A percentile compares a stretch with the other conserved stretches of the same genome.
These are phyloP conservation scores for Odocoileus hemionus DNA, from an alignment of 2,113 vertebrate genomes.

Conservation along the genomic window DNA sequence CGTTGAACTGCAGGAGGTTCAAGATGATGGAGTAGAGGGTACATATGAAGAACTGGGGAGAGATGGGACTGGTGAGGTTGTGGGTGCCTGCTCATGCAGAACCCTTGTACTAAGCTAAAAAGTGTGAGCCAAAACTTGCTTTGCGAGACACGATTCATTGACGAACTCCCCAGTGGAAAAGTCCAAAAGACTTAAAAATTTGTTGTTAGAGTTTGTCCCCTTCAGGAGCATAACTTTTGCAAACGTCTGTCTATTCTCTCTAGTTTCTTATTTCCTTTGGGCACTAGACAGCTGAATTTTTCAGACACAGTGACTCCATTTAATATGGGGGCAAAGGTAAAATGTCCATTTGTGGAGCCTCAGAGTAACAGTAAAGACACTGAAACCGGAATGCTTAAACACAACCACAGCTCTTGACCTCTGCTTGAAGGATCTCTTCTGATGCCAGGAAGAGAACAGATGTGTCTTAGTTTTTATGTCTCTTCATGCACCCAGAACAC, in stretches of 20 bases:
- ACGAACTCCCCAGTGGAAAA: background rate
- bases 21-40: background rate
- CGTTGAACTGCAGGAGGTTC: background rate
- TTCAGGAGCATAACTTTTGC: background rate
- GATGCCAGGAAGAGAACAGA: background rate
- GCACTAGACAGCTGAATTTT: background rate
- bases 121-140: background rate
- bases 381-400: constrained; percentile 12
- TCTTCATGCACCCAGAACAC: background rate
- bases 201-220: background rate
- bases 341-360: background rate
- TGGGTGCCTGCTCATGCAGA: background rate
- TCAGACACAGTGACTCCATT: constrained; percentile 27
- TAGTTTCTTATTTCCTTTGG: background rate
- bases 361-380: background rate
- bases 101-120: background rate
- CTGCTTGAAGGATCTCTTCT: background rate
- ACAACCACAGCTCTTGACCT: constrained; percentile 31
- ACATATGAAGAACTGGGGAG: background rate
- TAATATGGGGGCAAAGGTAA: background rate
- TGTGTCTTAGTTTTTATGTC: background rate
- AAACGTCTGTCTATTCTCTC: background rate
- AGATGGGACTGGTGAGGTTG: background rate
- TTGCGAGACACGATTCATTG: background rate
- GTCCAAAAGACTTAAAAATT: background rate